Evolutionary conservation across 2,888 invertebrate species (phyloP).

Genomic region (Schizotus pectinicornis): DNA sequence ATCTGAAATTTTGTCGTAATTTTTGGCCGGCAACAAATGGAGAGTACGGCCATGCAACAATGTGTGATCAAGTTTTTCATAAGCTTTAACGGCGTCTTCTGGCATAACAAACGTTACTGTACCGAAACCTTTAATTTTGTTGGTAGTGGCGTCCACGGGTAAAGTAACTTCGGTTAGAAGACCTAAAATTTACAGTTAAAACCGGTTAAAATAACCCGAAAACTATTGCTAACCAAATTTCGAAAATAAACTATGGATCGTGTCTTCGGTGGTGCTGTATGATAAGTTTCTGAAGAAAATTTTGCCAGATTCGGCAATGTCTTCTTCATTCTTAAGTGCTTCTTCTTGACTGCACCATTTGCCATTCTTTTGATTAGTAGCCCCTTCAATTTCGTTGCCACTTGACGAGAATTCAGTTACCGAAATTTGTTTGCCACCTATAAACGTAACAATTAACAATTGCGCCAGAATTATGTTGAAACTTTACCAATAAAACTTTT

Average conservation of each 20-base stretch:
- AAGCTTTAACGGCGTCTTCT: slow-evolving; percentile 92
- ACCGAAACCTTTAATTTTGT: slow-evolving; percentile 91
- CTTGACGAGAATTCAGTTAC: slow-evolving; percentile 59
- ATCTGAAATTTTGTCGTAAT: slow-evolving; percentile 59
- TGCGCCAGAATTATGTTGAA: slow-evolving; percentile 4
- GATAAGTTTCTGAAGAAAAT: slow-evolving; percentile 92
- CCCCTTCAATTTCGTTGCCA: slow-evolving; percentile 57
- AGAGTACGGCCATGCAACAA: slow-evolving; percentile 90
- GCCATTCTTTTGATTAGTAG: slow-evolving; percentile 47
- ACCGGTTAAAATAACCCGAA: neutral
- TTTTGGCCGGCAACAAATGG: slow-evolving; percentile 88
- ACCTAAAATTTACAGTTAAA: slow-evolving; percentile 61
- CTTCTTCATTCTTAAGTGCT: slow-evolving; percentile 73
- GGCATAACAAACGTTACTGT: slow-evolving; percentile 92
- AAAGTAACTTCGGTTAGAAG: slow-evolving; percentile 86
- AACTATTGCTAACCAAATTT: slow-evolving; percentile 70
- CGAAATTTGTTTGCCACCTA: slow-evolving; percentile 68
- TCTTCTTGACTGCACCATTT: slow-evolving; percentile 72
- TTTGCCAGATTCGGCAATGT: slow-evolving; percentile 87
- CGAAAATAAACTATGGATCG: slow-evolving; percentile 81
- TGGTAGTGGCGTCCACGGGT: slow-evolving; percentile 82
- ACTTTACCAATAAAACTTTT: slow-evolving; percentile 81
- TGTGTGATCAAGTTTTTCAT: slow-evolving; percentile 86
- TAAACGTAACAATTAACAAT: slow-evolving; percentile 54
- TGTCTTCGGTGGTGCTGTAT: slow-evolving; percentile 85